These are phyloP conservation scores for Synanthedon formicaeformis DNA, from an alignment of 2,888 invertebrate species.

Conservation along the genomic window DNA sequence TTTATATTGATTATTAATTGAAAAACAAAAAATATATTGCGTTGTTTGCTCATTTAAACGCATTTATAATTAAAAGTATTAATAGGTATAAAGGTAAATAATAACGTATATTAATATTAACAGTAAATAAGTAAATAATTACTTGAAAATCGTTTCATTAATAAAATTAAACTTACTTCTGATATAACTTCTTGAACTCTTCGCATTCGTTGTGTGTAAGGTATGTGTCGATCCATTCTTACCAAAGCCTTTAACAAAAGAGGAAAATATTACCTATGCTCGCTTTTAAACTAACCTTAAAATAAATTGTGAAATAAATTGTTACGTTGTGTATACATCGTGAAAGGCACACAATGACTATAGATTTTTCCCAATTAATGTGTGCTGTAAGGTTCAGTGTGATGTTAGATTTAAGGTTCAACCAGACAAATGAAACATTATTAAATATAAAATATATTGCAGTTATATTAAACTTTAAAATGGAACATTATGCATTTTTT, in stretches of 20 bases:
- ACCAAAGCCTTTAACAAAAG: slow-evolving; percentile 74
- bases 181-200: slow-evolving; percentile 89
- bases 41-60: neutral
- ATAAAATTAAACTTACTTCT: slow-evolving; percentile 69
- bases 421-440: neutral
- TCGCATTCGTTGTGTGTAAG: slow-evolving; percentile 78
- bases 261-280: neutral
- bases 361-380: too few species aligned
- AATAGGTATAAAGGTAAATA: neutral
- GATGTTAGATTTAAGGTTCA: neutral
- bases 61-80: neutral
- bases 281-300: too few species aligned
- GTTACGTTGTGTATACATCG: too few species aligned
- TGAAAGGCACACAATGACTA: too few species aligned
- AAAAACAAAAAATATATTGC: too few species aligned
- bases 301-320: too few species aligned
- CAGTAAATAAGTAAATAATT: too few species aligned
- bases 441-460: neutral
- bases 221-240: slow-evolving; percentile 84
- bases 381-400: too few species aligned
- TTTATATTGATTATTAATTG: too few species aligned
- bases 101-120: too few species aligned
- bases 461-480: neutral
- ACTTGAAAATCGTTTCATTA: neutral
- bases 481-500: neutral